Base-by-base conservation (phyloP, 2,113 vertebrate species). In the Eidolon helvum region DNA sequence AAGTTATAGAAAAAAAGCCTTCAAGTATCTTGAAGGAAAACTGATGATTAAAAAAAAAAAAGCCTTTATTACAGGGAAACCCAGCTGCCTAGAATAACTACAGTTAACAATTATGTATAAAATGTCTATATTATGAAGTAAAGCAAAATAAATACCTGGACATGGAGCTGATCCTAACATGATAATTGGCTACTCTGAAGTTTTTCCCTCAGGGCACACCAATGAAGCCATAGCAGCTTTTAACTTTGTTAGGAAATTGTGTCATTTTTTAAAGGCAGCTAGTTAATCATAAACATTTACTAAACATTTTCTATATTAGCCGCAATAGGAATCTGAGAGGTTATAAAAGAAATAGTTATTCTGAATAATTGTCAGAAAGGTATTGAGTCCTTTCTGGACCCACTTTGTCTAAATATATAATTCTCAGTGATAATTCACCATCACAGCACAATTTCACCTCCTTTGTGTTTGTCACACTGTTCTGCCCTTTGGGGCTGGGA, bases 11-110 rank as follows among this genome's bases (percentile, higher is more conserved):
- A 86, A 95, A 18, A 24, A 86, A 95, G 21, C 4, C 28, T 93
- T 74, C 21, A 65, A 74, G 16, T 92, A 75, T 87, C 91, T 91
- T 77, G 63, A 91, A 96, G 43, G 59, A 28, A 90, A 96, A 85
- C 19, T 48, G 22, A 15, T 86, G 50, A 66, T 93, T 96, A 57
- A 61, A 83, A 72, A 74, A 33, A 24, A 26, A 55, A 87, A 69
- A 4, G 16, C 10, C 30, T 66, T 90, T 66, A 68, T 50, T 74
- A 83, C 65, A 92, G 38, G 68, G 72, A 95, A 57, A 92, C 7
- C 7, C 24, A 95, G 43, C 24, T 93, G 43, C 78, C 38, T 93
- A 7, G 53, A 86, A 77, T 82, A 80, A 33, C 77, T 88, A 69
- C 14, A 71, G 12, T 74, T 96, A 91, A 79, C 57, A 91, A 72